These are phyloP conservation scores for Cephalopterus ornatus DNA, from an alignment of 2,113 vertebrate genomes.

Conservation along the genomic window DNA sequence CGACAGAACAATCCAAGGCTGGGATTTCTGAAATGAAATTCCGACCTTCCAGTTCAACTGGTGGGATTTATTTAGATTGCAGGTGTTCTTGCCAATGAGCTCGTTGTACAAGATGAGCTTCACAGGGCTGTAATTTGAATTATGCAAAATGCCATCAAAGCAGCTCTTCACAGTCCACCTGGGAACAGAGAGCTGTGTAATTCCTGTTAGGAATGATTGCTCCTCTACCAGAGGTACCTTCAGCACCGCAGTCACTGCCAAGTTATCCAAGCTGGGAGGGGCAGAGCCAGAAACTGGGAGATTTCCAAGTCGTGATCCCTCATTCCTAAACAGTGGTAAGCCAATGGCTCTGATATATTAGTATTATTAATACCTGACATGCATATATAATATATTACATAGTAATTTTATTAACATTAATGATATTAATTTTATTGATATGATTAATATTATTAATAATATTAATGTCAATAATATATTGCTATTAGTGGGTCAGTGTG, in stretches of 20 bases:
- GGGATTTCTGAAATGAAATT: not conserved
- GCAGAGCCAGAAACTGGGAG: not conserved
- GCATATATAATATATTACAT: no score
- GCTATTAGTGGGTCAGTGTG: not conserved
- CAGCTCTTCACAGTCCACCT: not conserved
- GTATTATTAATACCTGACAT: not conserved
- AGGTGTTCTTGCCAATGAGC: not conserved
- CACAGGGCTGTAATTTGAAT: not conserved
- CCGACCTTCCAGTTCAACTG: not conserved
- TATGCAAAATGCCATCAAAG: conserved; percentile 13
- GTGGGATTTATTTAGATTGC: not conserved
- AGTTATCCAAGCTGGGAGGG: not conserved
- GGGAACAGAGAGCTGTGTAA: not conserved
- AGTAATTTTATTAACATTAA: no score
- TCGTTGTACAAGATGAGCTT: not conserved
- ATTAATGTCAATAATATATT: no score
- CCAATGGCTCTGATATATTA: not conserved
- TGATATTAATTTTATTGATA: no score
- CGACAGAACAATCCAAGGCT: not conserved
- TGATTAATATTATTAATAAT: no score
- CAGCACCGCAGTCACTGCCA: not conserved
- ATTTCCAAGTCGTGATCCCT: not conserved
- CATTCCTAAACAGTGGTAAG: not conserved
- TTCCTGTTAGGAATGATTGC: not conserved
- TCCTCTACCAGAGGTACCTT: not conserved